A percentile compares a stretch with the other conserved stretches of the same genome.
These are phyloP conservation scores for Bombus pyrosoma DNA, from an alignment of 1,140 invertebrate genomes.

Conservation along the genomic window DNA sequence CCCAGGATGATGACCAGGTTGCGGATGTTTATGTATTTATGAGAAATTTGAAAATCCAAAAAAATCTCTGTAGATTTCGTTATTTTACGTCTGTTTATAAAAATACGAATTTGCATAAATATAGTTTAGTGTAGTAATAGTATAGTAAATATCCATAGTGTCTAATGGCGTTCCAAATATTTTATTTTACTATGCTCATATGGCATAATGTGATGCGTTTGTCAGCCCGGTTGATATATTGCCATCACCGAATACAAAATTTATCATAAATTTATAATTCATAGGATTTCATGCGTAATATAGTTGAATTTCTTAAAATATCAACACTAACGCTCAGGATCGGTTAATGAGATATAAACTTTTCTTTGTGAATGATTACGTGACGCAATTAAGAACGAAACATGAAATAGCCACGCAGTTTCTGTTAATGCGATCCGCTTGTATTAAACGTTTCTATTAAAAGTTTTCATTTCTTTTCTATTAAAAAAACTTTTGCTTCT, in stretches of 20 bases:
- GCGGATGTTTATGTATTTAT: too few relatives aligned
- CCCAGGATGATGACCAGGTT: too few relatives aligned
- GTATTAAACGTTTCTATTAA: not conserved
- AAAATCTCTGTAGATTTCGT: too few relatives aligned
- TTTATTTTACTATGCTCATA: not conserved
- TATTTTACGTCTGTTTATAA: too few relatives aligned
- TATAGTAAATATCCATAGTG: too few relatives aligned
- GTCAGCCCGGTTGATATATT: not conserved
- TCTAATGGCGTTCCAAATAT: too few relatives aligned
- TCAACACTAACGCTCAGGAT: not conserved
- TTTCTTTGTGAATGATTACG: not conserved
- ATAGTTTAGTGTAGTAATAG: too few relatives aligned
- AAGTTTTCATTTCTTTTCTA: not conserved
- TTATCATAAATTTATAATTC: not conserved
- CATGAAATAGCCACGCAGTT: not conserved
- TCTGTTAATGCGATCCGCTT: not conserved
- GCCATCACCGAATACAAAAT: not conserved
- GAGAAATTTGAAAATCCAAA: too few relatives aligned
- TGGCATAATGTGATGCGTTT: not conserved
- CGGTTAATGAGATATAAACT: not conserved
- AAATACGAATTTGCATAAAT: too few relatives aligned
- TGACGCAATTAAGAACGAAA: not conserved
- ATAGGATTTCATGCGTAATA: accelerated
- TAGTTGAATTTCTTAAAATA: not conserved
- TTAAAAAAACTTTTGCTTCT: not conserved